Evolutionary conservation across 2,888 invertebrate species (phyloP), one percentile per base, ranked within the genome.

Genomic region (Hydroisotoma schaefferi): DNA sequence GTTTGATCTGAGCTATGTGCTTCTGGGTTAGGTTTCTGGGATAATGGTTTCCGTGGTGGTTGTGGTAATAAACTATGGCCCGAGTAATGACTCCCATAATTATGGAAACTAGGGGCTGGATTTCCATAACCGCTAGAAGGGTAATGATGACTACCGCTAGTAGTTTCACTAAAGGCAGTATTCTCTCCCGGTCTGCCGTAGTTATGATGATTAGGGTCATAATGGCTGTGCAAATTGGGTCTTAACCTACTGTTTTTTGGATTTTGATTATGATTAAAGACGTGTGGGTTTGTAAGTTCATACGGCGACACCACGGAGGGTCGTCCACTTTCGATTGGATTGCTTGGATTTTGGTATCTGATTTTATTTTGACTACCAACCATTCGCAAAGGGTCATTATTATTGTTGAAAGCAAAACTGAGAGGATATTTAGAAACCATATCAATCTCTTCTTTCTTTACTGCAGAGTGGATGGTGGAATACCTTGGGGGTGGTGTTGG

Each of bases 121-220:
- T 55, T 57, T 57, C 61, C 61, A 61, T 61, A 57, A 40, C 61
- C 57, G 48, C 48, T 61, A 61, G 8, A 53, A n/a, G 55, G 55
- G 20, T 49, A 57, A 51, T 53, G 51, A 18, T 57, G 61, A 1
- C 60, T 33, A 18, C 51, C 38, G 10, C 52, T 52, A 52, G 46
- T 56, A 47, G 56, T 56, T 27, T 57, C 57, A 55, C 53, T 57
- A 23, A 37, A 38, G 5, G 6, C 46, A 10, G 38, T 23, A 49
- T 27, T 56, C 54, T 64, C 64, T 25, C 55, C 52, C n/a, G 48
- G 27, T 26, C 48, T 58, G 1, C 58, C 61, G 20, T 40, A 40
- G 3, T 40, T 40, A 60, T 69, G 61, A 53, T 69, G 63, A 66
- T 53, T 62, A 51, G 57, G 52, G 40, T 69, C 66, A 54, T 33